These are phyloP conservation scores for Ctenopoma kingsleyae DNA, from an alignment of 2,797 vertebrate species.

Conservation along the genomic window DNA sequence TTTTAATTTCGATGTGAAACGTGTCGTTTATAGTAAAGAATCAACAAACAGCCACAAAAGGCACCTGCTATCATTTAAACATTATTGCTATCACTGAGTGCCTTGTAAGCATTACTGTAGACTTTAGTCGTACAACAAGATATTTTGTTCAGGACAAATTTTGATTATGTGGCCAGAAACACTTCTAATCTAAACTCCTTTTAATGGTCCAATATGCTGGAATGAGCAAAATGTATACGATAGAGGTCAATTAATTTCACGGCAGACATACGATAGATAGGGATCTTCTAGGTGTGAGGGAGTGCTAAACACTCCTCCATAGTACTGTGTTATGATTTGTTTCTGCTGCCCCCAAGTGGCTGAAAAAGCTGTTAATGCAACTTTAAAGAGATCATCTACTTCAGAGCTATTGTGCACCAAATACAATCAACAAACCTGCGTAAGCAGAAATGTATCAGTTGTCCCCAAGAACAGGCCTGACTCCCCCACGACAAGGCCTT, in stretches of 20 bases:
- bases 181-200: no score
- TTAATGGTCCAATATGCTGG: no score
- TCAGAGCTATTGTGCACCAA: slow-evolving; percentile 59
- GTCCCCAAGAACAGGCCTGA: slow-evolving; percentile 56
- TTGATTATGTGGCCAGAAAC: no score
- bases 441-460: slow-evolving; percentile 66
- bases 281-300: no score
- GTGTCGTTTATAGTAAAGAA: background rate
- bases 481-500: slow-evolving; percentile 35
- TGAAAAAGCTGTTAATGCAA: slow-evolving; percentile 1
- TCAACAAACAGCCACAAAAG: background rate
- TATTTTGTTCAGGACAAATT: background rate
- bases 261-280: no score
- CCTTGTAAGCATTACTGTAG: background rate
- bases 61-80: background rate
- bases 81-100: no score
- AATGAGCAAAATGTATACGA: no score
- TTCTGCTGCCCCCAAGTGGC: slow-evolving; percentile 15
- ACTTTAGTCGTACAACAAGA: background rate
- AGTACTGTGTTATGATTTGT: slow-evolving; percentile 1
- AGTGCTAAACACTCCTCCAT: no score
- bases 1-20: background rate
- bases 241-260: no score
- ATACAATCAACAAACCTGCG: slow-evolving; percentile 64
- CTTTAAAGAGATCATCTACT: slow-evolving; percentile 22